Percentiles rank a stretch among this genome's conserved stretches.
These are phyloP conservation scores for Drosophila arawakana DNA, from an alignment of 1,140 invertebrate genomes.

Conservation along the genomic window DNA sequence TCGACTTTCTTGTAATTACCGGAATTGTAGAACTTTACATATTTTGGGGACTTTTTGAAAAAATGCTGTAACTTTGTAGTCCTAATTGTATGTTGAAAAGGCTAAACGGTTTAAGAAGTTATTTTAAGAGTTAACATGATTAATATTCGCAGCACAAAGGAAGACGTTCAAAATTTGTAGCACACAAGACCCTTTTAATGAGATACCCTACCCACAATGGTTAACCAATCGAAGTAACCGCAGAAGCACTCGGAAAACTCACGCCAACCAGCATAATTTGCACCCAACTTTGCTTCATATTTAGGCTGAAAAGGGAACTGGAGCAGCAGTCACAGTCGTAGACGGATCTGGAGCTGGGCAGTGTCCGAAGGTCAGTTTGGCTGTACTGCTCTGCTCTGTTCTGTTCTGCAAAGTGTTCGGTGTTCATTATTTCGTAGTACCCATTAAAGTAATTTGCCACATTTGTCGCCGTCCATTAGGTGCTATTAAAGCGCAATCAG, in stretches of 20 bases:
- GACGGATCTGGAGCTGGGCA: background rate
- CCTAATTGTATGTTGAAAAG: background rate
- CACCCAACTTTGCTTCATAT: conserved; percentile 5
- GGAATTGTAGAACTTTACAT: background rate
- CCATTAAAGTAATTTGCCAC: conserved; percentile 81
- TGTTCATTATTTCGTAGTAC: conserved; percentile 75
- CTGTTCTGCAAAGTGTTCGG: conserved; percentile 36
- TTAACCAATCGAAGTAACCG: conserved; percentile 39
- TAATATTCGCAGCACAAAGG: background rate
- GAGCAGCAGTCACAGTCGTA: background rate
- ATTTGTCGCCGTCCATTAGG: conserved; percentile 79
- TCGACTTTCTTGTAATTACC: background rate
- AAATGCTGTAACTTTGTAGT: background rate
- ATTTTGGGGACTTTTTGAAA: background rate
- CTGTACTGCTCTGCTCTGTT: conserved; percentile 27
- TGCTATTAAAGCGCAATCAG: conserved; percentile 79
- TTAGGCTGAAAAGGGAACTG: background rate
- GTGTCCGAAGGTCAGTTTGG: background rate
- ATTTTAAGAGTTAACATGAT: conserved; percentile 23
- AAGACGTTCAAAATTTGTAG: background rate
- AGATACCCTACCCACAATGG: conserved; percentile 35
- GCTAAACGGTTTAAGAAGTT: background rate
- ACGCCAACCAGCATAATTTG: conserved; percentile 34
- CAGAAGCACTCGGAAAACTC: conserved; percentile 21
- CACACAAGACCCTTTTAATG: conserved; percentile 8